Conservation (phyloP, 1,140 invertebrate species). For the Octopus sinensis region DNA sequence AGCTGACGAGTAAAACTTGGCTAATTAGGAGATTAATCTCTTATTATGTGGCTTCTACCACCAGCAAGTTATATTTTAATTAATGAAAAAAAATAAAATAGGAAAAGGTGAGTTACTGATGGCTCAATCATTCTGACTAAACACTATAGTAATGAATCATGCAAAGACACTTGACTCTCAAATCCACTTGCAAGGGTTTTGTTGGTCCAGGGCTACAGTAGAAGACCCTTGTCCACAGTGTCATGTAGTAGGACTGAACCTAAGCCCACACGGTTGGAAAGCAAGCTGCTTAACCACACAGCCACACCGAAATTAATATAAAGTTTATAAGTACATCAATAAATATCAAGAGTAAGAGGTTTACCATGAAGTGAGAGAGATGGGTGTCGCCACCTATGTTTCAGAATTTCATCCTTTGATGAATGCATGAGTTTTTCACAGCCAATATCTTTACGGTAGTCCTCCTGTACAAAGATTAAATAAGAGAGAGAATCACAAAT, state of each 20-base stretch:
- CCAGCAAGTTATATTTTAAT: too few species aligned
- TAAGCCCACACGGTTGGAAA: too few species aligned
- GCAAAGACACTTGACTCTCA: neutral
- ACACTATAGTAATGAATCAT: too few species aligned
- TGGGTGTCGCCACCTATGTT: constrained; percentile 89
- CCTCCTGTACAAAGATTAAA: constrained; percentile 56
- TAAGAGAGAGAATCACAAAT: neutral
- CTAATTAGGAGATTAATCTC: too few species aligned
- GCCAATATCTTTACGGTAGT: constrained; percentile 75
- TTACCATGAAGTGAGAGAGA: constrained; percentile 83
- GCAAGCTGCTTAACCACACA: neutral
- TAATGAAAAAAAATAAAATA: too few species aligned
- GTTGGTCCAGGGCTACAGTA: neutral
- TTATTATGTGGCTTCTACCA: too few species aligned
- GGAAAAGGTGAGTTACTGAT: too few species aligned
- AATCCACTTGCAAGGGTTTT: neutral
- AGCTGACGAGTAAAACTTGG: too few species aligned
- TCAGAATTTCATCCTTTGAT: constrained; percentile 66
- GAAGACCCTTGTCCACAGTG: neutral
- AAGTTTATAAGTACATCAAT: neutral
- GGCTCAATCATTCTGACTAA: too few species aligned
- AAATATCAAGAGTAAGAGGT: neutral
- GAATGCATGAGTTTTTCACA: constrained; percentile 68
- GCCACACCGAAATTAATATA: neutral
- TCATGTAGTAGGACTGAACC: neutral